These are phyloP conservation scores for Ciconia boyciana DNA, from an alignment of 2,113 vertebrate genomes.

Conservation along the genomic window DNA sequence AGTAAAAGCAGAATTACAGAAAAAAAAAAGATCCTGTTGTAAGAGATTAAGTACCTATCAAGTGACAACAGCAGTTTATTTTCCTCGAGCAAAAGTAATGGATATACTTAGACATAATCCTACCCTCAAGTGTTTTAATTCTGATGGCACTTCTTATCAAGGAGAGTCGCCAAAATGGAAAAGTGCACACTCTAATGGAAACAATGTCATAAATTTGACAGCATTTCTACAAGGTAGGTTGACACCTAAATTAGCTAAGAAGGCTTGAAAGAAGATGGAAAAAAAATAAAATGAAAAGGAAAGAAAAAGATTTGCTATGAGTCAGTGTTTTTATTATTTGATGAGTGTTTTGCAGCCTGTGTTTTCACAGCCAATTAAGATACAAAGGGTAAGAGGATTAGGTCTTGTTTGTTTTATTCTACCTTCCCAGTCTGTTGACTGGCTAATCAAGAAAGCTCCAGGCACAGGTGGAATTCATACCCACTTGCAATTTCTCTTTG, in stretches of 20 bases:
- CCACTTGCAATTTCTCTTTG: not conserved
- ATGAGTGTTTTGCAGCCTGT: not conserved
- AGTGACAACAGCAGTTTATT: slow-evolving; percentile 50
- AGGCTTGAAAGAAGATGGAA: not conserved
- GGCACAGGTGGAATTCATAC: not conserved
- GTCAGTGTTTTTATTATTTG: not conserved
- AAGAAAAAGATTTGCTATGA: not conserved
- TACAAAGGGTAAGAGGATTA: not conserved
- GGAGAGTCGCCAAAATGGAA: slow-evolving; percentile 35
- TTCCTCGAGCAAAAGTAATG: slow-evolving; percentile 52
- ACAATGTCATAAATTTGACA: slow-evolving; percentile 37
- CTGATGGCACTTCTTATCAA: slow-evolving; percentile 48
- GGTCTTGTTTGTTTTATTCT: not conserved
- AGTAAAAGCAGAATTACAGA: not conserved
- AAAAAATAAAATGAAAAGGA: not conserved
- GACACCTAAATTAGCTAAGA: not conserved
- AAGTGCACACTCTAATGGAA: slow-evolving; percentile 7
- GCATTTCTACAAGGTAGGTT: slow-evolving; percentile 1
- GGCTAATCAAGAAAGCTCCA: not conserved
- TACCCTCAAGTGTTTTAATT: slow-evolving; percentile 50
- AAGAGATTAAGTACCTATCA: slow-evolving; percentile 57
- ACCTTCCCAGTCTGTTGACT: not conserved
- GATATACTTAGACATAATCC: slow-evolving; percentile 59
- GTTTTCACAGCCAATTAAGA: not conserved
- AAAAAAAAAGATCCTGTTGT: not conserved